Base-by-base conservation (phyloP, 1,140 invertebrate species). In the Nymphalis io region DNA sequence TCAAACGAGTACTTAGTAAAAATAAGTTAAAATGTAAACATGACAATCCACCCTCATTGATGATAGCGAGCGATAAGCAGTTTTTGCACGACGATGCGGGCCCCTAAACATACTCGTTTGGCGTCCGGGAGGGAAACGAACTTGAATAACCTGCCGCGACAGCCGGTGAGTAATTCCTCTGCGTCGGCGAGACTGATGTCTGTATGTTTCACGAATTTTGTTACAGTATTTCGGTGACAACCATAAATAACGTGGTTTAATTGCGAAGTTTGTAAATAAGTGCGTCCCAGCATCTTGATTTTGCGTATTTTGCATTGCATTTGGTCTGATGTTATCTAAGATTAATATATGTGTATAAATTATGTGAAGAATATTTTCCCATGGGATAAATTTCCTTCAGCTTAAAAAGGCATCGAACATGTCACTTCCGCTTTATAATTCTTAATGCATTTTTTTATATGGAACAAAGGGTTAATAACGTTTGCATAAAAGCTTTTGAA, bases 101-200 rank as follows among this genome's bases (percentile, higher is more conserved):
- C 62, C 78, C 72, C 79, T 75, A 78, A 76, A 71, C 63, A 78
- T 75, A 83, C 82, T 74, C 59, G 83, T 82, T 83, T 76, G 59
- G 59, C 70, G 75, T 79, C 75, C 76, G 73, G 73, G 73, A 77
- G 74, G 74, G 78, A 79, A 77, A 79, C 66, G 76, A 83, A 84
- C 84, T 79, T 58, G 75, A 77, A 75, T 83, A 85, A 85, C 84
- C 81, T 80, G 83, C 76, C 75, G 70, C 70, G 74, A 78, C 79
- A 74, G 77, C 74, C 68, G 66, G 68, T 80, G 75, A 78, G 79
- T 82, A 83, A 83, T 83, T 51, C 59, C 69, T 64, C 55, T 58
- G 71, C 65, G 66, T 73, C 71, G 39, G 57, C 58, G 58, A 70
- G 60, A 70, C 69, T 71, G 55, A 65, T 60, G 44, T 46, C 15